Evolutionary conservation across 2,797 vertebrate species (phyloP).

Genomic region (Chrysocyon brachyurus): DNA sequence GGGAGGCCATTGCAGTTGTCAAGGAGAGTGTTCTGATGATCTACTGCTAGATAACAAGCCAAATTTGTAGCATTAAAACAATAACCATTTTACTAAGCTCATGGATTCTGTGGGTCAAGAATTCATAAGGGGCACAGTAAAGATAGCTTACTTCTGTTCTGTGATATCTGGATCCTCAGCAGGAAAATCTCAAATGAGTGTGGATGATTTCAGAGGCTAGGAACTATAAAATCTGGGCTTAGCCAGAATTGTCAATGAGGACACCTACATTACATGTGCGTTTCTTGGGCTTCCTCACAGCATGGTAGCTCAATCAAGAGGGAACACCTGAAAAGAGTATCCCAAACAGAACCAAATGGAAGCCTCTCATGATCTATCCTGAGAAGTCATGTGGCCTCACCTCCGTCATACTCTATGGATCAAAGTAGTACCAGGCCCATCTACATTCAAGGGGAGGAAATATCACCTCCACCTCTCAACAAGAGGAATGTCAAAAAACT

Average conservation of each 20-base stretch:
- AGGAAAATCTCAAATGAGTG: background rate
- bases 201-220: background rate
- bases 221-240: background rate
- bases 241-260: background rate
- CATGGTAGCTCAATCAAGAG: background rate
- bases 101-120: background rate
- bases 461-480: background rate
- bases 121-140: background rate
- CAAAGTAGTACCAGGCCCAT: background rate
- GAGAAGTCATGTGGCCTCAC: background rate
- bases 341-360: background rate
- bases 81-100: background rate
- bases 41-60: background rate
- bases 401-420: background rate
- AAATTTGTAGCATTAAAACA: background rate
- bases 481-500: background rate
- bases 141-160: background rate
- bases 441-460: background rate
- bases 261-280: background rate
- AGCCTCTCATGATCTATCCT: background rate
- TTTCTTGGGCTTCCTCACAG: background rate
- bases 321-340: background rate
- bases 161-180: background rate
- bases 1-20: background rate
- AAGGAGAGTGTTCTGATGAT: background rate